Base-by-base conservation (phyloP, 1,140 invertebrate genomes). In the Aphelinus certus region DNA sequence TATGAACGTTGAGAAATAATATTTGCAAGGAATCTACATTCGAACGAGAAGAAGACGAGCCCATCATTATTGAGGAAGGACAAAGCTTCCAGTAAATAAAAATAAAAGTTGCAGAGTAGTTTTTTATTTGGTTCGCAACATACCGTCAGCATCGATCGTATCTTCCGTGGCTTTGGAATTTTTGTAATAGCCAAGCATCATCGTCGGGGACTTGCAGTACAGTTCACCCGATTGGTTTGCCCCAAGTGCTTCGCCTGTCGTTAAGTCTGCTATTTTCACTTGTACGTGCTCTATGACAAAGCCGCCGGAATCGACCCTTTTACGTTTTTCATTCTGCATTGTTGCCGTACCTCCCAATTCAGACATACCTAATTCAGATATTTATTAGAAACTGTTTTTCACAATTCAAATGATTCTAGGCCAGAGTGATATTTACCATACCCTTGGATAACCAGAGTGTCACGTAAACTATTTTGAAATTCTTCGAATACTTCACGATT, bases 131-230 rank as follows among this genome's bases (percentile, higher is more conserved):
- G 26, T 26, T 26, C 26, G 26, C 26, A 61, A 57, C 7, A 69
- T 7, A 91, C 93, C 90, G 55, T 91, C 87, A 3, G 77, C 64
- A 71, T 89, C 88, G 48, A 92, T 86, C 1, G 84, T 87, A 66
- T 89, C 84, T 1, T 76, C 80, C 1, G 90, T 91, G 4, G 82
- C 86, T 71, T 89, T 76, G 2, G 80, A 76, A 73, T 85, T 81
- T 5, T 70, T 71, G 63, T 70, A 81, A 45, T 85, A 86, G 7
- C 77, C 78, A n/a, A 78, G 57, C 84, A 85, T 85, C 43, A 84
- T 48, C 3, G 81, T 80, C 1, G 85, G 83, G 0, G 84, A 83
- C 72, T 81, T 77, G 6, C 87, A 65, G 56, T 81, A 88, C 1
- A 89, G 43, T 76, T 90, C 89, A 0, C 89, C 89, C 5, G 60